Conservation (phyloP, 2,888 invertebrate species). For the Blastobasis adustella region DNA sequence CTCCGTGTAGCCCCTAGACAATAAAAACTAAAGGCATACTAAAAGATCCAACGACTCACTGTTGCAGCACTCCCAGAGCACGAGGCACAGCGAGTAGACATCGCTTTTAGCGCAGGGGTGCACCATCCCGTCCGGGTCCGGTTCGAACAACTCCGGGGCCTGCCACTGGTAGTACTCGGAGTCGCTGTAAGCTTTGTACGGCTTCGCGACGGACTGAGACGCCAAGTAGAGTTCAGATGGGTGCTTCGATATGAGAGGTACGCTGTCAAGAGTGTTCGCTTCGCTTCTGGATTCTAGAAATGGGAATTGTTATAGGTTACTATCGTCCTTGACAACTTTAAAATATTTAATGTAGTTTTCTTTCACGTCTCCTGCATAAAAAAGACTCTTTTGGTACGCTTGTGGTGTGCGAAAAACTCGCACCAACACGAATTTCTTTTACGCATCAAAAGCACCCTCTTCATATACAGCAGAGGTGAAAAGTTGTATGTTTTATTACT, state of each 20-base stretch:
- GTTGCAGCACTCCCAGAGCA: constrained; percentile 66
- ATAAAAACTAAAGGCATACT: too few relatives aligned
- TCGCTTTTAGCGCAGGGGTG: constrained; percentile 53
- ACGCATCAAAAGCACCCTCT: too few relatives aligned
- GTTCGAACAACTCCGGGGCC: constrained; percentile 58
- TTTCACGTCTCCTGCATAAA: too few relatives aligned
- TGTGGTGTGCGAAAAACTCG: too few relatives aligned
- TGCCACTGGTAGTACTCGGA: constrained; percentile 54
- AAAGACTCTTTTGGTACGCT: too few relatives aligned
- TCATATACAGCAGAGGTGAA: too few relatives aligned
- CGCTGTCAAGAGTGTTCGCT: constrained; percentile 32
- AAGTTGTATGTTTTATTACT: too few relatives aligned
- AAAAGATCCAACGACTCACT: constrained; percentile 28
- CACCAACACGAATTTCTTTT: too few relatives aligned
- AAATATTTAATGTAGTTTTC: too few relatives aligned
- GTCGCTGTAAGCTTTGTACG: constrained; percentile 32
- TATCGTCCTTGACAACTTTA: too few relatives aligned
- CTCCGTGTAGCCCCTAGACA: too few relatives aligned
- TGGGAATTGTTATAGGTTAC: not conserved
- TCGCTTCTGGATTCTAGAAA: constrained; percentile 8
- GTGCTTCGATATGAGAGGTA: constrained; percentile 47
- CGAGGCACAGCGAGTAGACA: constrained; percentile 54
- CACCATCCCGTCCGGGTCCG: constrained; percentile 43
- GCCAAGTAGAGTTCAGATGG: constrained; percentile 47
- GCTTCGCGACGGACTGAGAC: constrained; percentile 34